Base-by-base conservation (phyloP, 2,113 vertebrate species). In the Pelecanoides urinatrix region DNA sequence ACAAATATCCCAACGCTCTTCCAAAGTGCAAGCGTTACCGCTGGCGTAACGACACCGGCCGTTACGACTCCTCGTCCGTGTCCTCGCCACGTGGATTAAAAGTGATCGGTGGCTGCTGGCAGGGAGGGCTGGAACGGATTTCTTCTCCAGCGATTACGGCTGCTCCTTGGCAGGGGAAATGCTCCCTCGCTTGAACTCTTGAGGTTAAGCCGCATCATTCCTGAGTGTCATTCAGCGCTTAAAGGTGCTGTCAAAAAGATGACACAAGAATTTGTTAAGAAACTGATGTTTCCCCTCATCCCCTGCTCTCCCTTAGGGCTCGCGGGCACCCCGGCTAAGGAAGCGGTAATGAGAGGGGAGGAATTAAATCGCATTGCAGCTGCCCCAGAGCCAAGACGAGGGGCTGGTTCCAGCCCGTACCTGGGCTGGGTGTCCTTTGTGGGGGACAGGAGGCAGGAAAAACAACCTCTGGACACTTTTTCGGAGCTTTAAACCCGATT, bases 191-290 rank as follows among this genome's bases (percentile, higher is more conserved):
- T 52, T 95, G 92, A 97, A 93, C 96, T 78, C 89, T 49, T 6
- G 40, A 90, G 92, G 88, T 92, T 94, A 91, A 90, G 83, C 81
- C 40, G 1, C 77, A 74, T 65, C 96, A 92, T 94, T 96, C 94
- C 91, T 67, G 77, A 82, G 77, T 72, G 92, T 87, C 93, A 91
- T 40, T 66, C 79, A 62, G n/a, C 0, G 0, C 74, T 91, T 68
- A 11, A 53, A 96, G 77, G 76, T 45, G 81, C 92, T 94, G 92
- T 97, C 95, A 95, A 68, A 88, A 58, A 45, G 83, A 92, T 80
- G 95, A 95, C 94, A 97, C 80, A 90, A 90, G 96, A 95, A 96
- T 97, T 93, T 90, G 58, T 80, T 79, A 36, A 94, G 94, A 97
- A 97, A 87, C 36, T 38, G 4, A 82, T 66, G 84, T 94, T 96